phyloP scores from a whole-genome alignment of 1,140 invertebrate species.

The Panagrolaimus sp. region DNA sequence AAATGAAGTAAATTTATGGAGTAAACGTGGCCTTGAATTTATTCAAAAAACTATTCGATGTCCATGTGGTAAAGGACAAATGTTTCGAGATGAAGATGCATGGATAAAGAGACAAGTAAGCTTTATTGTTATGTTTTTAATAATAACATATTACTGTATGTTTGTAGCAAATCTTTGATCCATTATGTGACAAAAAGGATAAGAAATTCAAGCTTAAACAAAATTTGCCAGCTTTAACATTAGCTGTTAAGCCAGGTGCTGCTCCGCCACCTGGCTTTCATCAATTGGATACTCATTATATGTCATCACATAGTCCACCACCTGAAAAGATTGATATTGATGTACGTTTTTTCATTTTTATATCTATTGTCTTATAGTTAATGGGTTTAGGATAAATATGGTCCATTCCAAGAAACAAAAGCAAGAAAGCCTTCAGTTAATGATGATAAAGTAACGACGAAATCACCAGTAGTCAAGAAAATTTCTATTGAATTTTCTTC shows the following conservation, averaged over 20 bases:
- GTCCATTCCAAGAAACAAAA: no score
- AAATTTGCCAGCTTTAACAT: background rate
- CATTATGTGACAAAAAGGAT: background rate
- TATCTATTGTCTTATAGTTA: no score
- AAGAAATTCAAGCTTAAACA: background rate
- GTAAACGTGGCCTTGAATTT: background rate
- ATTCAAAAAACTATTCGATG: slow-evolving; percentile 2
- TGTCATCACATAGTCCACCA: slow-evolving; percentile 10
- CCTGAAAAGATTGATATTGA: background rate
- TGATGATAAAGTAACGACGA: no score
- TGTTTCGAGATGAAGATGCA: slow-evolving; percentile 7
- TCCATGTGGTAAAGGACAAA: slow-evolving; percentile 1
- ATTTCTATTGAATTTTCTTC: no score
- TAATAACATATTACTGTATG: background rate
- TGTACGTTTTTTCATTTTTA: no score
- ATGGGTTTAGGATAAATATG: no score
- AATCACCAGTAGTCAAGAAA: no score
- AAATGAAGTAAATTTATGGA: background rate
- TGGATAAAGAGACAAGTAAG: background rate
- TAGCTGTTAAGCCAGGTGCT: background rate
- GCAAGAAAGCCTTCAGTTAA: no score
- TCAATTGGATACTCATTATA: background rate
- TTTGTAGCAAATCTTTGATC: background rate
- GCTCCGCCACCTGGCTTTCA: background rate
- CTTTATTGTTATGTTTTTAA: background rate